These are phyloP conservation scores for Carduelis carduelis DNA, from an alignment of 2,797 vertebrate genomes.

Conservation along the genomic window DNA sequence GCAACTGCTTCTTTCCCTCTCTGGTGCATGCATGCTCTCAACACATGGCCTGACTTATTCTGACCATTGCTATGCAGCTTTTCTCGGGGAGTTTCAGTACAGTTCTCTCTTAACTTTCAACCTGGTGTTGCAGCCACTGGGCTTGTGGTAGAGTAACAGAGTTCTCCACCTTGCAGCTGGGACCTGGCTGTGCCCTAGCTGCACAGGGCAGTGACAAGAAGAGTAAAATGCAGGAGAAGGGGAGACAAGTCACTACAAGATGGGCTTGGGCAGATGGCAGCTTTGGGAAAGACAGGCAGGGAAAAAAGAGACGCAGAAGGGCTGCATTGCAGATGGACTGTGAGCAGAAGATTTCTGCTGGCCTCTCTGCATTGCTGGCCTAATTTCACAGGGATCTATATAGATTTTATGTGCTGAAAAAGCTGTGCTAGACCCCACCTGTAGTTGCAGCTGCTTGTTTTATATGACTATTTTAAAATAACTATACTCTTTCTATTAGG, in stretches of 20 bases:
- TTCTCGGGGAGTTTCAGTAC: not conserved
- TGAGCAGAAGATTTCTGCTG: not conserved
- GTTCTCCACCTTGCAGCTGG: not conserved
- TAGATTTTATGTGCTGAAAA: not conserved
- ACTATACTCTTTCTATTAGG: not conserved
- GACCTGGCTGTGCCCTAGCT: not conserved
- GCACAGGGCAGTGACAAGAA: rapidly evolving
- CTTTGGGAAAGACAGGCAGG: not conserved
- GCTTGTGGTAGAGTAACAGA: not conserved
- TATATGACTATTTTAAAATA: not conserved
- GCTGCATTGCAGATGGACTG: not conserved
- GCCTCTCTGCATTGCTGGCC: not conserved
- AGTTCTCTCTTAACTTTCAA: not conserved
- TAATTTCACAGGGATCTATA: not conserved
- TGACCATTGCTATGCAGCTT: not conserved
- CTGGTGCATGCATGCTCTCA: not conserved
- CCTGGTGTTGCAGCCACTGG: not conserved
- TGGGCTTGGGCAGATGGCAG: not conserved
- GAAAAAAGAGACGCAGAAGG: not conserved
- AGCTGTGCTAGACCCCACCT: not conserved
- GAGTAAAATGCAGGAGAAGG: not conserved
- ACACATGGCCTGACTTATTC: not conserved
- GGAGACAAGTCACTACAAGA: not conserved
- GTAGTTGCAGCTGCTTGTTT: not conserved
- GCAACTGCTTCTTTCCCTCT: not conserved